phyloP scores from a whole-genome alignment of 2,113 vertebrate genomes.

The Malurus elegans region DNA sequence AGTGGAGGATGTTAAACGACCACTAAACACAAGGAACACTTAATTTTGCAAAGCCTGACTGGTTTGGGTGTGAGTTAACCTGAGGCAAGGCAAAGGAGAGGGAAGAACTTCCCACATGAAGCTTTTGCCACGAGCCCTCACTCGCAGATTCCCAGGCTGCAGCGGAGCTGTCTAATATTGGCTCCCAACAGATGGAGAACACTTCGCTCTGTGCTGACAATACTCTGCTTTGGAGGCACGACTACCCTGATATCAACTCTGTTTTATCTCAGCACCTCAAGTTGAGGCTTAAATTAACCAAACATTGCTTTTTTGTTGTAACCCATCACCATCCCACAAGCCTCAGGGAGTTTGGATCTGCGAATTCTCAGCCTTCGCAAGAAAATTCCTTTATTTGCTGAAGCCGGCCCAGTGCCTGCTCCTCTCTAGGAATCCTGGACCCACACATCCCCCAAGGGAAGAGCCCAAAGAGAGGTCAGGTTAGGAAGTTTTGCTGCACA shows the following conservation, averaged over 20 bases:
- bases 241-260: slow-evolving; percentile 21
- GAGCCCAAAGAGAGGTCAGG: background rate
- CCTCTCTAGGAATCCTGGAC: background rate
- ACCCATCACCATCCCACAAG: background rate
- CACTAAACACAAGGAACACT: background rate
- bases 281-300: slow-evolving; percentile 7
- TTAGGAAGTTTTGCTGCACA: background rate
- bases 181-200: slow-evolving; percentile 48
- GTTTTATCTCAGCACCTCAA: slow-evolving; percentile 21
- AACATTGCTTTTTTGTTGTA: background rate
- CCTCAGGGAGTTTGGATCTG: background rate
- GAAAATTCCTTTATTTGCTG: background rate
- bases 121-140: background rate
- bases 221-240: background rate
- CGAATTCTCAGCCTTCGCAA: background rate
- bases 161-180: slow-evolving; percentile 28
- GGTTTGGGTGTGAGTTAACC: background rate
- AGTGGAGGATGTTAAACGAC: rapidly evolving
- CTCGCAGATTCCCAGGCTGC: slow-evolving; percentile 18
- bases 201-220: background rate
- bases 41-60: background rate
- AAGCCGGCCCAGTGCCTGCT: background rate
- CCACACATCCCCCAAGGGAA: background rate
- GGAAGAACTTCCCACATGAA: background rate
- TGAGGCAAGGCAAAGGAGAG: background rate